Evolutionary conservation across 2,888 invertebrate genomes (phyloP).

Genomic region (Plemyria rubiginata): DNA sequence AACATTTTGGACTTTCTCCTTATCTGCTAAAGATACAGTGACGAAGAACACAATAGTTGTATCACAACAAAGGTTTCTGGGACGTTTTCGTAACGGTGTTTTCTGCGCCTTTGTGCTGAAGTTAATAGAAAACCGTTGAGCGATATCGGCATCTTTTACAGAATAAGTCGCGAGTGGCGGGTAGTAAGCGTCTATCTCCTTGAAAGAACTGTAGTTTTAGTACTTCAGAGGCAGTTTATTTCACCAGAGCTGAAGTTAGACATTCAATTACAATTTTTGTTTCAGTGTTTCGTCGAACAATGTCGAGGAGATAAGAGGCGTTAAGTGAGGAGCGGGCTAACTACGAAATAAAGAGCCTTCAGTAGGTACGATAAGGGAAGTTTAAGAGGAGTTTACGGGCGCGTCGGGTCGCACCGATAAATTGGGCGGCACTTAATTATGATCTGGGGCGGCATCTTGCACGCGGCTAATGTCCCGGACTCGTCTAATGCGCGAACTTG

Average conservation of each 20-base stretch:
- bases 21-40: slow-evolving; percentile 53
- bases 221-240: slow-evolving; percentile 34
- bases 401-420: slow-evolving; percentile 81
- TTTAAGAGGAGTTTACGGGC: slow-evolving; percentile 81
- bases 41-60: slow-evolving; percentile 69
- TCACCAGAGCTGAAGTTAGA: slow-evolving; percentile 30
- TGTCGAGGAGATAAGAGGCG: slow-evolving; percentile 66
- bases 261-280: slow-evolving; percentile 40
- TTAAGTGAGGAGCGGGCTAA: slow-evolving; percentile 74
- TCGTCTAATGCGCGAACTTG: slow-evolving; percentile 85
- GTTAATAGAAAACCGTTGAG: slow-evolving; percentile 68
- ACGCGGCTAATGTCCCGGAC: slow-evolving; percentile 83
- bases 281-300: slow-evolving; percentile 32
- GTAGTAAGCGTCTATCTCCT: slow-evolving; percentile 51
- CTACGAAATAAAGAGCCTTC: slow-evolving; percentile 83
- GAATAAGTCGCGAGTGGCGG: slow-evolving; percentile 48
- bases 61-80: slow-evolving; percentile 72
- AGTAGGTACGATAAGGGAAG: slow-evolving; percentile 82
- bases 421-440: slow-evolving; percentile 85
- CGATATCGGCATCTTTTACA: slow-evolving; percentile 63
- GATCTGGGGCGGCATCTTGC: slow-evolving; percentile 85
- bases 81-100: slow-evolving; percentile 72
- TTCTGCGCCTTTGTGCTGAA: slow-evolving; percentile 66
- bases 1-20: slow-evolving; percentile 41
- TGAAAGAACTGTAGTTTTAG: slow-evolving; percentile 37